Conservation (phyloP, 2,888 invertebrate species). For the Andrena flavipes region DNA sequence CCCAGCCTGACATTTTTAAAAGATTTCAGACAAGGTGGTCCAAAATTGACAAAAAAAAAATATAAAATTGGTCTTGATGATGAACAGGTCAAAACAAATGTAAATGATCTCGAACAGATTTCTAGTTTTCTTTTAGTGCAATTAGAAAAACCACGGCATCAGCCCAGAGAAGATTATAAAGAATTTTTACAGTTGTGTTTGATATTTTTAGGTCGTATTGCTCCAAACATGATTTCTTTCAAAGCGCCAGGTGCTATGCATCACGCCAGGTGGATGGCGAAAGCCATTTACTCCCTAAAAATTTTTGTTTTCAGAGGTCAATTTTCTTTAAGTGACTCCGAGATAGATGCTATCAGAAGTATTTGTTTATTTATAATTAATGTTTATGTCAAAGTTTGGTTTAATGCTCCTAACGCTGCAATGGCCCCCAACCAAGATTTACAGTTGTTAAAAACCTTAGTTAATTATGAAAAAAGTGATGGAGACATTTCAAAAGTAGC, state of each 20-base stretch:
- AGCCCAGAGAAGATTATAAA: slow-evolving; percentile 5
- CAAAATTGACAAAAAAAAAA: slow-evolving; percentile 3
- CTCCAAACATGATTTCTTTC: slow-evolving; percentile 1
- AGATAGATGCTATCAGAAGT: too few relatives aligned
- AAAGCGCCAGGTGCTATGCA: slow-evolving; percentile 5
- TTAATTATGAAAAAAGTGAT: neutral
- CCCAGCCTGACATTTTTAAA: slow-evolving; percentile 3
- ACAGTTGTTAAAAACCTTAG: slow-evolving; percentile 1
- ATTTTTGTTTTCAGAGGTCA: neutral
- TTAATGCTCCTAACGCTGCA: neutral
- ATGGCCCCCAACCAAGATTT: neutral
- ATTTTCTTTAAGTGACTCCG: too few relatives aligned
- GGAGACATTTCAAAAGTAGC: slow-evolving; percentile 4
- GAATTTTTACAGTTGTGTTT: too few relatives aligned
- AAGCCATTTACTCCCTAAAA: neutral
- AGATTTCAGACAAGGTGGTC: slow-evolving; percentile 1
- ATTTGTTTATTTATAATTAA: too few relatives aligned
- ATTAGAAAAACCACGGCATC: slow-evolving; percentile 3
- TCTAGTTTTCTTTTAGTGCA: neutral
- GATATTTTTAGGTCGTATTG: slow-evolving; percentile 3
- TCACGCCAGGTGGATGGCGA: neutral
- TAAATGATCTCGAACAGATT: slow-evolving; percentile 1
- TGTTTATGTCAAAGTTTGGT: too few relatives aligned
- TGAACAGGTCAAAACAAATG: slow-evolving; percentile 1
- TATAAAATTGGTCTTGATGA: slow-evolving; percentile 1